Evolutionary conservation across 2,888 invertebrate genomes (phyloP).

Genomic region (Orthonychiurus folsomi): DNA sequence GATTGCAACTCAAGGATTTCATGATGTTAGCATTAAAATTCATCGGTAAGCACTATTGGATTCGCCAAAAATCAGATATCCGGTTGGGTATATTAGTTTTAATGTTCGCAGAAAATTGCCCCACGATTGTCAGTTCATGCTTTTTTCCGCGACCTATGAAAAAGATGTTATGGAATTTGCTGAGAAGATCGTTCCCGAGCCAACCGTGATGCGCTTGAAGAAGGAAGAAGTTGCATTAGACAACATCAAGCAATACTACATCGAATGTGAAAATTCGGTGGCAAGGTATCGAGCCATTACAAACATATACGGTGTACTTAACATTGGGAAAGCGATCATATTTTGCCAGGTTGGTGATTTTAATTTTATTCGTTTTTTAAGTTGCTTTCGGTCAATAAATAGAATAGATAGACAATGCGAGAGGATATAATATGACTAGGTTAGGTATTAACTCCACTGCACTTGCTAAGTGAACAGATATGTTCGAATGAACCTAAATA

Average conservation of each 20-base stretch:
- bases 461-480: too few species aligned
- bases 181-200: conserved; percentile 82
- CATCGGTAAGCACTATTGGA: conserved; percentile 58
- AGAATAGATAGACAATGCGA: too few species aligned
- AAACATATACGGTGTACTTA: conserved; percentile 91
- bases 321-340: conserved; percentile 95
- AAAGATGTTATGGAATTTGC: conserved; percentile 93
- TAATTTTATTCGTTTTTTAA: too few species aligned
- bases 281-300: conserved; percentile 88
- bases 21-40: conserved; percentile 90
- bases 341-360: conserved; percentile 70
- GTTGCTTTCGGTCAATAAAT: too few species aligned
- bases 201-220: conserved; percentile 73
- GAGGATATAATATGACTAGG: too few species aligned
- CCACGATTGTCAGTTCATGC: conserved; percentile 85
- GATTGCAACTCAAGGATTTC: conserved; percentile 97
- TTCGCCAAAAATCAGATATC: too few species aligned
- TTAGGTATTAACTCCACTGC: too few species aligned
- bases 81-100: too few species aligned
- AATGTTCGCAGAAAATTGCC: conserved; percentile 54
- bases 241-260: conserved; percentile 95
- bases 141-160: conserved; percentile 97
- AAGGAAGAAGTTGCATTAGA: conserved; percentile 91
- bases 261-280: conserved; percentile 71
- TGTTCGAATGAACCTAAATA: too few species aligned